phyloP scores from a whole-genome alignment of 2,797 vertebrate genomes.

The Mormyrops attenuatus region DNA sequence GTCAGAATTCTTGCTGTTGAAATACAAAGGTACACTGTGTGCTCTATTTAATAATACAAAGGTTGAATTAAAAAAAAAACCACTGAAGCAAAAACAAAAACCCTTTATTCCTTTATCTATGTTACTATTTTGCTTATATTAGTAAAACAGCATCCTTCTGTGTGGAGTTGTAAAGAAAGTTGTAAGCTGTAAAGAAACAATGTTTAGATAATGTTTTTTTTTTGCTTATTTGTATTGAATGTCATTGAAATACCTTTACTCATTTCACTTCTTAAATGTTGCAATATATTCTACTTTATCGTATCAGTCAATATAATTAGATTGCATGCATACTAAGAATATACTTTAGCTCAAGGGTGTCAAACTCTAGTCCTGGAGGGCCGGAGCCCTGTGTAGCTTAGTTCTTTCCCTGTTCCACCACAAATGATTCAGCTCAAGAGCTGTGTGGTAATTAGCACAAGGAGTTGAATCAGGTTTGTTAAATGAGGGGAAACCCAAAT shows the following conservation, averaged over 20 bases:
- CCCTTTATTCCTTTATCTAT: slow-evolving; percentile 40
- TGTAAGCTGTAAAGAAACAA: not conserved
- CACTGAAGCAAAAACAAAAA: slow-evolving; percentile 43
- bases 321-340: not conserved
- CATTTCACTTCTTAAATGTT: not conserved
- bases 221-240: not conserved
- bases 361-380: too few relatives aligned
- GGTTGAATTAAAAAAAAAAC: slow-evolving; percentile 48
- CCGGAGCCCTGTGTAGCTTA: too few relatives aligned
- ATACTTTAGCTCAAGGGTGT: not conserved
- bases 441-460: too few relatives aligned
- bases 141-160: not conserved
- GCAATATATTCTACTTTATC: not conserved
- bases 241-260: not conserved
- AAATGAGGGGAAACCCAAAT: too few relatives aligned
- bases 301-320: not conserved
- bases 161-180: not conserved
- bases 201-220: not conserved
- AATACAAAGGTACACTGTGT: slow-evolving; percentile 52
- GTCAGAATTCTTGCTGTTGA: slow-evolving; percentile 62
- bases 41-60: slow-evolving; percentile 39
- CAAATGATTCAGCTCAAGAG: too few relatives aligned
- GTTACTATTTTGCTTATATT: slow-evolving; percentile 33
- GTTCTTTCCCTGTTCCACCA: too few relatives aligned
- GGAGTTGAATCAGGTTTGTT: too few relatives aligned